Conservation (phyloP, 2,113 vertebrate species). For the Gadus macrocephalus region DNA sequence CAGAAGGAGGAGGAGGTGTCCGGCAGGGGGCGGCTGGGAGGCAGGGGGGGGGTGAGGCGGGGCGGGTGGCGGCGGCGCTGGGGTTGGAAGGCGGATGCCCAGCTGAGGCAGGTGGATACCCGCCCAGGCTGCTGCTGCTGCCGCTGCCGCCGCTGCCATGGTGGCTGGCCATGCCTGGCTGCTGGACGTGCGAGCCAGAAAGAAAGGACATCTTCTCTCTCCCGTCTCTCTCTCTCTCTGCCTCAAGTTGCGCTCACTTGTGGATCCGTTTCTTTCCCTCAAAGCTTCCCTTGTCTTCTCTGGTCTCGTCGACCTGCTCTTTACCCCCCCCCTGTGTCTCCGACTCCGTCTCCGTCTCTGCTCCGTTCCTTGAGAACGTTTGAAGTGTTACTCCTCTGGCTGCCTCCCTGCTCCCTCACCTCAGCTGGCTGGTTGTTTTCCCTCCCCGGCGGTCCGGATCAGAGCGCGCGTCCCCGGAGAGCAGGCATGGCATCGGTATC, state of each 20-base stretch:
- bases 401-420: neutral
- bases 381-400: neutral
- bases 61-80: constrained; percentile 33
- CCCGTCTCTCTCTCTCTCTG: constrained; percentile 28
- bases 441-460: constrained; percentile 7
- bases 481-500: constrained; percentile 41
- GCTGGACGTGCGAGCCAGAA: constrained; percentile 58
- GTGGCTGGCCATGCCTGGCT: constrained; percentile 50
- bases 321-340: constrained; percentile 22
- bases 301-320: neutral
- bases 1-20: too few species aligned
- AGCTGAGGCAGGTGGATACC: constrained; percentile 23
- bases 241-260: neutral
- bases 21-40: constrained; percentile 39
- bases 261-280: neutral
- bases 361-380: constrained; percentile 18
- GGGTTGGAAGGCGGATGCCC: constrained; percentile 37
- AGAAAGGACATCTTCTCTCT: constrained; percentile 73
- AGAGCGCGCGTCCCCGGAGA: constrained; percentile 31
- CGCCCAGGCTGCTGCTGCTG: constrained; percentile 10
- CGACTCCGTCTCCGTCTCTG: constrained; percentile 23
- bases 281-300: neutral
- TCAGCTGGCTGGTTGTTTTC: constrained; percentile 37
- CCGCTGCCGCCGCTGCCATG: constrained; percentile 6
- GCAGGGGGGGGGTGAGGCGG: constrained; percentile 2